Evolutionary conservation across 2,888 invertebrate species (phyloP), one percentile per base, ranked within the genome.

Genomic region (Drosophila fulvimacula): DNA sequence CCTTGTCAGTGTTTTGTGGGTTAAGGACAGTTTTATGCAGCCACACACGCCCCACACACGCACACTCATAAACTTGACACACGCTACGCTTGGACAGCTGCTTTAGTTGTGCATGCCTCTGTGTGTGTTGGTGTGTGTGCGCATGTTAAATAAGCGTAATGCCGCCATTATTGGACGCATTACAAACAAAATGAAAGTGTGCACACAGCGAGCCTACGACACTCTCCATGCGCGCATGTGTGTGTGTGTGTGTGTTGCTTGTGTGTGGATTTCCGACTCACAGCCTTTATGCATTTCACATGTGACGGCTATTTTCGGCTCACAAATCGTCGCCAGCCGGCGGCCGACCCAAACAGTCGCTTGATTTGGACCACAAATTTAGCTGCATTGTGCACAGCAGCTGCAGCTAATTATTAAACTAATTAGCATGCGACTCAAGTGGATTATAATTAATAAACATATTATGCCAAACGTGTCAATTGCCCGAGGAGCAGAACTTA

Each of bases 131-230:
- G 56, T 74, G 57, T 76, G 59, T 82, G 62, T 63, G 76, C 76
- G 79, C 77, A 82, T 90, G 89, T 84, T 88, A 87, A 89, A 88
- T 87, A 84, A 88, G 88, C 88, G 84, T 88, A 83, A 85, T 89
- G 85, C 81, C 81, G 82, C 85, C 88, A 89, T 88, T 89, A 89
- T 88, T 88, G 87, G 82, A 76, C 86, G 73, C 77, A 86, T 81
- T 81, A 82, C 86, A 86, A 87, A 88, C 86, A 85, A 85, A 85
- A 82, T 84, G 80, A 80, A 73, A 87, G 72, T 79, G 76, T 62
- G 68, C 70, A 62, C 70, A 71, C 67, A 62, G 65, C 36, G 21
- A 48, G 38, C 56, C 60, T 52, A 46, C 42, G 51, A 34, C 60
- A 58, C 59, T 65, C 66, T 6, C 17, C 11, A 27, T 61, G 5